Percentiles rank a stretch among this genome's conserved stretches.
Evolutionary conservation across 1,140 invertebrate species (phyloP).

Genomic region (Eurytemora carolleeae): DNA sequence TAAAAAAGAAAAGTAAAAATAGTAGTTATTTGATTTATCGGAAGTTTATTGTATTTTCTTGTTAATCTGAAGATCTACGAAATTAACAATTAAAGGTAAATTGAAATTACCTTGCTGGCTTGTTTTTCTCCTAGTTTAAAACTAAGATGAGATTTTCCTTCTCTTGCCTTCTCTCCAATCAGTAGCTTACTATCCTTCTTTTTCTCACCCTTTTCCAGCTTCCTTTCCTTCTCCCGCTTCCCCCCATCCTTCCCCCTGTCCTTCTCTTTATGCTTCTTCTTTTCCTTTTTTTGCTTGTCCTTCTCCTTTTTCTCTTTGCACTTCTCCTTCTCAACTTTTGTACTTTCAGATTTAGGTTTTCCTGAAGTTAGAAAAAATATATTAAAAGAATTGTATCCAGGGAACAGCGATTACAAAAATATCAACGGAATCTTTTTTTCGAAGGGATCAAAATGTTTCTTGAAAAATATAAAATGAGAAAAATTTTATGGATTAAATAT

Average conservation of each 20-base stretch:
- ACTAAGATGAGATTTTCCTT: not conserved
- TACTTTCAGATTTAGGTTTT: too few relatives aligned
- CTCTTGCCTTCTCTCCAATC: not conserved
- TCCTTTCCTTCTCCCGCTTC: not conserved
- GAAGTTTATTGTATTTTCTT: not conserved
- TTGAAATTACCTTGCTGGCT: not conserved
- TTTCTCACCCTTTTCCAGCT: not conserved
- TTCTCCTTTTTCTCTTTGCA: not conserved
- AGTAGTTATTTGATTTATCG: not conserved
- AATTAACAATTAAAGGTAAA: not conserved
- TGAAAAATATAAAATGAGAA: not conserved
- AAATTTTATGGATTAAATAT: not conserved
- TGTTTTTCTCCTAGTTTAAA: not conserved
- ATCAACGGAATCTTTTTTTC: not conserved
- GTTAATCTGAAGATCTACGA: not conserved
- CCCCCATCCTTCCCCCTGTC: not conserved
- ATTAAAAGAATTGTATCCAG: too few relatives aligned
- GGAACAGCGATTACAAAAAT: too few relatives aligned
- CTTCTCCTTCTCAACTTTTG: not conserved
- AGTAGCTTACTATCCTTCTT: not conserved
- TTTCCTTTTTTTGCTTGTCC: not conserved
- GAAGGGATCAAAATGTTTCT: not conserved
- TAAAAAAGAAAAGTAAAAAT: too few relatives aligned
- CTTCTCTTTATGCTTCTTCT: not conserved
- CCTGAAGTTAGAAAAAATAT: too few relatives aligned